These are phyloP conservation scores for Dasyprocta punctata DNA, from an alignment of 2,113 vertebrate genomes.

Conservation along the genomic window DNA sequence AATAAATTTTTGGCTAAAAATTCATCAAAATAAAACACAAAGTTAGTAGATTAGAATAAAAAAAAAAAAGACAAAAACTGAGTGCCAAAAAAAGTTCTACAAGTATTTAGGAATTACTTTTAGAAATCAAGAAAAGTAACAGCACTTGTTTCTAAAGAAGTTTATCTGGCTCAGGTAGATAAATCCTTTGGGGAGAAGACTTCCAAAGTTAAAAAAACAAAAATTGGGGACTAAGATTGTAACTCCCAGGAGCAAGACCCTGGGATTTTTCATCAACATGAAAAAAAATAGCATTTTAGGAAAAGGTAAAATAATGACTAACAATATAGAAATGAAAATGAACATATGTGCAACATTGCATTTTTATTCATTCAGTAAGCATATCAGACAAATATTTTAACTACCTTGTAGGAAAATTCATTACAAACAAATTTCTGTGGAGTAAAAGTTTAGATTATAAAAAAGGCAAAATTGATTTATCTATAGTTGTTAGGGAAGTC, in stretches of 20 bases:
- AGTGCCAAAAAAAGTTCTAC: background rate
- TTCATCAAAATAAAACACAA: background rate
- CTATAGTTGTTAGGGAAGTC: background rate
- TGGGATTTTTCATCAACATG: background rate
- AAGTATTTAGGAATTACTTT: background rate
- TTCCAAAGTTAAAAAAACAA: background rate
- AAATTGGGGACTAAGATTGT: background rate
- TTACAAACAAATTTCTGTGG: background rate
- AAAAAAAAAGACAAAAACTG: constrained; percentile 3
- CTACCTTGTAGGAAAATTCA: background rate
- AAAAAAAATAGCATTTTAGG: background rate
- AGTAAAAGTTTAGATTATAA: constrained; percentile 7
- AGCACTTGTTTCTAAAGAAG: background rate
- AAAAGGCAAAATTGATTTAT: background rate
- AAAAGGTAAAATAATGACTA: background rate
- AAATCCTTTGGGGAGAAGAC: background rate
- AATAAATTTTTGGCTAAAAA: background rate
- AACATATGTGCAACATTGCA: background rate
- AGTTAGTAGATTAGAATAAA: constrained; percentile 1
- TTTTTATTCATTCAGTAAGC: constrained; percentile 3
- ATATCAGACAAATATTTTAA: background rate
- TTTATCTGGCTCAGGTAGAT: background rate
- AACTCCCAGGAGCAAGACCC: background rate
- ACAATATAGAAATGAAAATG: constrained; percentile 19
- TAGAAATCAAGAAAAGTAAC: background rate